These are phyloP conservation scores for Leucopsar rothschildi DNA, from an alignment of 2,113 vertebrate genomes.

Conservation along the genomic window DNA sequence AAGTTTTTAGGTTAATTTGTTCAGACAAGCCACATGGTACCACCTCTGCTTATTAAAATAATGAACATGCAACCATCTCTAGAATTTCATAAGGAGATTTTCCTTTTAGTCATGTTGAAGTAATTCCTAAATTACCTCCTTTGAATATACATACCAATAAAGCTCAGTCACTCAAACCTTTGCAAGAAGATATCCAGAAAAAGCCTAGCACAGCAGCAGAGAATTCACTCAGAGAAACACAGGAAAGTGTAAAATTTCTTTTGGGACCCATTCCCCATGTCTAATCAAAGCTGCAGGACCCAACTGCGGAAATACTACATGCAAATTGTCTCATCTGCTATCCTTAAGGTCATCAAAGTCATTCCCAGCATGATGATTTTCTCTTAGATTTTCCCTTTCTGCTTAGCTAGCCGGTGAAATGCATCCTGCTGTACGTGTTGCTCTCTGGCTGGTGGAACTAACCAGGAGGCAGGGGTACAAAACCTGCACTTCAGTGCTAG, in stretches of 20 bases:
- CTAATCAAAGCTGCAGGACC: neutral
- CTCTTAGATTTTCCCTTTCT: neutral
- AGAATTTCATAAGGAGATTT: neutral
- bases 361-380: neutral
- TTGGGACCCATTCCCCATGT: neutral
- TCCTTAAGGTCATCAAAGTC: neutral
- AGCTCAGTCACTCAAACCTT: neutral
- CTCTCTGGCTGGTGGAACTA: neutral
- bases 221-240: neutral
- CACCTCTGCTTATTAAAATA: neutral
- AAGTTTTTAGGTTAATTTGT: neutral
- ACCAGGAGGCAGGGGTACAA: neutral
- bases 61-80: neutral
- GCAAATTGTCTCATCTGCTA: neutral
- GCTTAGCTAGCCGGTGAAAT: neutral
- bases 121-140: neutral
- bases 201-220: neutral
- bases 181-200: neutral
- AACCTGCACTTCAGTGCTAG: neutral
- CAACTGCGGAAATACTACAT: neutral
- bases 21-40: neutral
- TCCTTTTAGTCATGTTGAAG: neutral
- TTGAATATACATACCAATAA: neutral
- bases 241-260: neutral
- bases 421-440: neutral